Evolutionary conservation across 2,888 invertebrate genomes (phyloP), one percentile per base, ranked within the genome.

Genomic region (Petrolisthes manimaculis): DNA sequence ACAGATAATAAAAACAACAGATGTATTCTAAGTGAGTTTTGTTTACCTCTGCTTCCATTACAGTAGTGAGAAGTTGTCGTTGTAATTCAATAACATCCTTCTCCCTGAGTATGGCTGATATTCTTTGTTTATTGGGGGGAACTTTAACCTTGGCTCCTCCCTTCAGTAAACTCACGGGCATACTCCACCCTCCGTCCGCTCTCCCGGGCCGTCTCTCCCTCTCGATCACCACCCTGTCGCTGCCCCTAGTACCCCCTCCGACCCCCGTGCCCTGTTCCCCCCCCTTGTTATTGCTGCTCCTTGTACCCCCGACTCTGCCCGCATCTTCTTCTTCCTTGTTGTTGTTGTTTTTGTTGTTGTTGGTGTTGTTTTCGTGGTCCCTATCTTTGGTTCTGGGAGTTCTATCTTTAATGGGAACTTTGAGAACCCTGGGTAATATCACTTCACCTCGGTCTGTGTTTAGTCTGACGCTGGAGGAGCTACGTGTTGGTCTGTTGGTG

Each of bases 11-110:
- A 37, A 37, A 37, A 37, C 37, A 37, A 37, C 2, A 37, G 37
- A 37, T 37, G 37, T 37, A 37, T 37, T 37, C 67, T 1, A 37
- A 37, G 37, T 37, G 0, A 37, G 37, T 37, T 37, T 37, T 37
- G 37, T 37, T 67, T 82, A 92, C 91, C 90, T 92, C 92, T 69
- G 92, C 91, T 75, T 92, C 92, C 84, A 92, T 91, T 37, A 92
- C 91, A 74, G 92, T 91, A 18, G 91, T 89, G 51, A 92, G 89
- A 12, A 92, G 91, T 84, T 92, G 92, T 51, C 91, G 83, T 83
- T 92, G 92, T 12, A 92, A 91, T 56, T 91, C 91, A 37, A 92
- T 78, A 6, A 91, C 91, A 75, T 92, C 91, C 21, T 86, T 91
- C 78, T 91, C 92, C 86, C 91, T 89, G 18, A 92, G 86, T 21